phyloP scores from a whole-genome alignment of 2,113 vertebrate genomes.

The Grammomys dolichurus region DNA sequence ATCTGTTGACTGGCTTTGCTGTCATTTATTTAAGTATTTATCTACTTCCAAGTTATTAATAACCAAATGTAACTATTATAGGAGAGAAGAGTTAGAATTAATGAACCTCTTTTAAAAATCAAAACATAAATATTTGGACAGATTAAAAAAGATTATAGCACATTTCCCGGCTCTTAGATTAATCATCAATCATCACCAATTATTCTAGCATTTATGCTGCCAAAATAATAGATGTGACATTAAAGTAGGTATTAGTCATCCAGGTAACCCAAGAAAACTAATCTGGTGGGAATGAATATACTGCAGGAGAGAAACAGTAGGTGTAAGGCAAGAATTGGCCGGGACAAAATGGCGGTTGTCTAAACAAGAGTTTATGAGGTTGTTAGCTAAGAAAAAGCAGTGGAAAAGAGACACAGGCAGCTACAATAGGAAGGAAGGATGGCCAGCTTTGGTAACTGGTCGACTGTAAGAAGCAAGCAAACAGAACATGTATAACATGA shows the following conservation, averaged over 20 bases:
- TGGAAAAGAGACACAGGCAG: not conserved
- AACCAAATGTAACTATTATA: not conserved
- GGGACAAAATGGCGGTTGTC: not conserved
- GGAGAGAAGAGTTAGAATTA: conserved; percentile 29
- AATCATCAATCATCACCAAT: conserved; percentile 11
- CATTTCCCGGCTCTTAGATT: conserved; percentile 64
- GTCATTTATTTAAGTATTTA: not conserved
- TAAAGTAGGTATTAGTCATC: not conserved
- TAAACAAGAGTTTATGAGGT: not conserved
- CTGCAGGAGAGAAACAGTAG: not conserved
- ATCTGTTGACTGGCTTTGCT: not conserved
- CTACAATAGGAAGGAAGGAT: not conserved
- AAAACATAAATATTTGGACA: conserved; percentile 69
- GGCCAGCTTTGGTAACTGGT: not conserved
- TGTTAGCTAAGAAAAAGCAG: not conserved
- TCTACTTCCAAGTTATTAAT: not conserved
- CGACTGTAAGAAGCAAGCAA: not conserved
- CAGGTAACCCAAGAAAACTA: conserved; percentile 4
- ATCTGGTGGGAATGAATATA: not conserved
- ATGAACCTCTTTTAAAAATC: not conserved
- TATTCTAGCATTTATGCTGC: not conserved
- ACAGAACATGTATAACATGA: not conserved
- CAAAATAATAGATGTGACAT: conserved; percentile 6
- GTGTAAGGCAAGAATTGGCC: not conserved
- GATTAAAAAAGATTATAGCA: conserved; percentile 64